phyloP scores from a whole-genome alignment of 1,140 invertebrate species.

The Trichonephila clavata region DNA sequence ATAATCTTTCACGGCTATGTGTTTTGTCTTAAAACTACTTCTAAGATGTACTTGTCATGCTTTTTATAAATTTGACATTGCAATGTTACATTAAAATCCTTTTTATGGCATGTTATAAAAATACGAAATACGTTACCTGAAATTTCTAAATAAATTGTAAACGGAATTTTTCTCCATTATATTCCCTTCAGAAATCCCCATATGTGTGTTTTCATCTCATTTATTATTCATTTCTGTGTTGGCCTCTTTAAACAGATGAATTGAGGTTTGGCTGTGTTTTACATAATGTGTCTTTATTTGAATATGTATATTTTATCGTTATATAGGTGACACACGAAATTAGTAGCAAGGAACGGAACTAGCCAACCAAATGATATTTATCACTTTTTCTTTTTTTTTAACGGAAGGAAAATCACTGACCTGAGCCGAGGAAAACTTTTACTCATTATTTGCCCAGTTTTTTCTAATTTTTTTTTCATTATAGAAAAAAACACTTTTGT shows the following conservation, averaged over 20 bases:
- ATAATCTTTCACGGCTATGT: too few relatives aligned
- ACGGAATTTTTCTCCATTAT: too few relatives aligned
- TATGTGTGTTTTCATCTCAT: too few relatives aligned
- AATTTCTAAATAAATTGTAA: too few relatives aligned
- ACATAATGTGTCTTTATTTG: neutral
- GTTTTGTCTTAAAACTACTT: too few relatives aligned
- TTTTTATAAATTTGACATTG: too few relatives aligned
- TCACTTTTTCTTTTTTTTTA: neutral
- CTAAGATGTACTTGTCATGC: too few relatives aligned
- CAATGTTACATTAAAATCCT: too few relatives aligned
- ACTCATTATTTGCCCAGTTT: neutral
- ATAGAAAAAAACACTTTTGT: neutral
- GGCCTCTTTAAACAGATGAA: neutral
- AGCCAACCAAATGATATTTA: conserved; percentile 1
- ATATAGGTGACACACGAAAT: neutral
- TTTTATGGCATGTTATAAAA: too few relatives aligned
- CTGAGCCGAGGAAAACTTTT: neutral
- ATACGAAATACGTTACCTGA: too few relatives aligned
- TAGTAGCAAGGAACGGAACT: neutral
- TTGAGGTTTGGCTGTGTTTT: neutral
- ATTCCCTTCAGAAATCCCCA: too few relatives aligned
- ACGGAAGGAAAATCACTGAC: neutral
- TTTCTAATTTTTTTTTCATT: neutral
- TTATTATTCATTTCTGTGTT: neutral
- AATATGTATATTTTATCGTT: neutral